phyloP scores from a whole-genome alignment of 1,140 invertebrate species.

The Zaprionus tsacasi region DNA sequence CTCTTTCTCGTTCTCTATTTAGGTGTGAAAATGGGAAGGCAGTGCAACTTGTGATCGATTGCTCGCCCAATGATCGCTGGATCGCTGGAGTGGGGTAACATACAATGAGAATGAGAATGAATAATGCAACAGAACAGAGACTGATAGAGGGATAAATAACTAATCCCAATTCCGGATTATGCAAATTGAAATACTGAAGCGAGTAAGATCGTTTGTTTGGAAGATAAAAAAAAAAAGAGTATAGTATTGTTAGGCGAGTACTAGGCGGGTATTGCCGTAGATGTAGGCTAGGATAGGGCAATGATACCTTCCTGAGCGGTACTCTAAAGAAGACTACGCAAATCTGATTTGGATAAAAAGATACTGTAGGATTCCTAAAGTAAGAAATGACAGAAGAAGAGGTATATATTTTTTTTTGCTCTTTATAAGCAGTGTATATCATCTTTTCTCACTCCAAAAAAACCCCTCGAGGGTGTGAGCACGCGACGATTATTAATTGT shows the following conservation, averaged over 20 bases:
- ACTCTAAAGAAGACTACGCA: too few relatives aligned
- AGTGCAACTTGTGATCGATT: constrained; percentile 61
- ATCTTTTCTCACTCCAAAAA: too few relatives aligned
- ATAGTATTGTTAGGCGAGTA: too few relatives aligned
- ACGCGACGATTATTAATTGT: constrained; percentile 78
- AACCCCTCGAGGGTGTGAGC: constrained; percentile 49
- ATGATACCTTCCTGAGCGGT: too few relatives aligned
- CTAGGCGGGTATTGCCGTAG: too few relatives aligned
- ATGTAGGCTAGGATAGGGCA: too few relatives aligned
- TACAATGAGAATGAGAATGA: constrained; percentile 48
- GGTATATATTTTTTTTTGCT: too few relatives aligned
- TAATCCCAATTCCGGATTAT: constrained; percentile 26
- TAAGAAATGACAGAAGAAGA: too few relatives aligned
- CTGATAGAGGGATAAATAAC: constrained; percentile 36
- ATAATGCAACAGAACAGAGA: constrained; percentile 55
- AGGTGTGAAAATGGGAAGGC: constrained; percentile 71
- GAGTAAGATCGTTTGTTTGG: background rate
- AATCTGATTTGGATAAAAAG: too few relatives aligned
- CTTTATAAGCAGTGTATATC: too few relatives aligned
- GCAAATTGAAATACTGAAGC: constrained; percentile 22
- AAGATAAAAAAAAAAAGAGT: too few relatives aligned
- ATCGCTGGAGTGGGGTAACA: background rate
- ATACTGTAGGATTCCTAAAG: too few relatives aligned
- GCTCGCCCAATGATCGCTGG: constrained; percentile 7
- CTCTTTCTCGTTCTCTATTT: constrained; percentile 6